These are phyloP conservation scores for Callorhinus ursinus DNA, from an alignment of 2,113 vertebrate genomes.

Conservation along the genomic window DNA sequence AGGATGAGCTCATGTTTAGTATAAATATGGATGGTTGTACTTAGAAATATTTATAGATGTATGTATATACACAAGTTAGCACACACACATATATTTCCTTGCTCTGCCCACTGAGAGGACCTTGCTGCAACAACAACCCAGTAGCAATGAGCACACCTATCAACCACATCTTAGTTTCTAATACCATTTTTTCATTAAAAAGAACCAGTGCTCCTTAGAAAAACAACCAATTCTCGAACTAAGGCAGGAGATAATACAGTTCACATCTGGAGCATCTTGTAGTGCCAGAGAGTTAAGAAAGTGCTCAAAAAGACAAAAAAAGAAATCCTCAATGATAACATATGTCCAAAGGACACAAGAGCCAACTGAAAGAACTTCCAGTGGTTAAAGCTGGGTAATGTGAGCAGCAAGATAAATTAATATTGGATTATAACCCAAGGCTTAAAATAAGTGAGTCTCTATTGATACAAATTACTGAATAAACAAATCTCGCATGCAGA, in stretches of 20 bases:
- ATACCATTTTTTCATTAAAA: neutral
- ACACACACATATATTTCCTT: neutral
- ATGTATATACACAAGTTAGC: neutral
- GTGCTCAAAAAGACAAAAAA: neutral
- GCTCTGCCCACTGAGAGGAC: neutral
- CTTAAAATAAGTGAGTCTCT: neutral
- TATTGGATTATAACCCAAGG: neutral
- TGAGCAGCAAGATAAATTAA: neutral
- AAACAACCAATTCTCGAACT: neutral
- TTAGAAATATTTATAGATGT: neutral
- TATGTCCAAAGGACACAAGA: neutral
- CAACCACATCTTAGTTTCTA: neutral
- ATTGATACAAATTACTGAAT: neutral
- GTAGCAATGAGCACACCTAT: neutral
- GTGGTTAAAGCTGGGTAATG: neutral
- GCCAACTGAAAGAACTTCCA: neutral
- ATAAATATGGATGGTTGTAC: neutral
- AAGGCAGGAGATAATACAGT: neutral
- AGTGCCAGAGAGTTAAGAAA: neutral
- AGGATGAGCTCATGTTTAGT: neutral
- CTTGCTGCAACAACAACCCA: neutral
- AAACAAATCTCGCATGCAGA: neutral
- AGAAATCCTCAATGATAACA: neutral
- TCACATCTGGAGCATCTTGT: neutral
- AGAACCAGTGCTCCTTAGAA: neutral